Evolutionary conservation across 2,797 vertebrate species (phyloP).

Genomic region (Anguilla obscura): DNA sequence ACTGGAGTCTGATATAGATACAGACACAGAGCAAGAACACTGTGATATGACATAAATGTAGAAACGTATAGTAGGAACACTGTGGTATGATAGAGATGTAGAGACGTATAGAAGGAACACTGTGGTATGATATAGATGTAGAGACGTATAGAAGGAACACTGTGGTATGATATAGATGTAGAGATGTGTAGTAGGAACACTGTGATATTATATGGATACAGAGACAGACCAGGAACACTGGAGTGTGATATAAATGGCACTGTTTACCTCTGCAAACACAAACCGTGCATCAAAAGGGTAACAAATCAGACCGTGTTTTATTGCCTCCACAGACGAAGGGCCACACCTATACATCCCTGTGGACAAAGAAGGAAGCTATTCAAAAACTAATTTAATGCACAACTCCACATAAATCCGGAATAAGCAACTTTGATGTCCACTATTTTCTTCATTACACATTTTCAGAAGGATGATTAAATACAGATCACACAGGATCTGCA

Average conservation of each 20-base stretch:
- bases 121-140: neutral
- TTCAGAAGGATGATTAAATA: neutral
- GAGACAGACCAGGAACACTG: neutral
- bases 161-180: neutral
- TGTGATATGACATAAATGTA: neutral
- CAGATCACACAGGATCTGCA: neutral
- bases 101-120: neutral
- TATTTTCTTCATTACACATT: neutral
- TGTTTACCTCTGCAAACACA: slow-evolving; percentile 80
- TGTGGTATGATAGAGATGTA: neutral
- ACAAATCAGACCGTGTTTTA: slow-evolving; percentile 79
- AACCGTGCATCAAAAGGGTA: slow-evolving; percentile 81
- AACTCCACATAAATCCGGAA: neutral
- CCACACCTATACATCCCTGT: slow-evolving; percentile 84
- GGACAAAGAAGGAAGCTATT: neutral
- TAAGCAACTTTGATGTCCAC: neutral
- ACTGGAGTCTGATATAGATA: neutral
- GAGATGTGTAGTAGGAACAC: no score
- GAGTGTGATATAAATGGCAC: neutral
- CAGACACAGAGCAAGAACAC: neutral
- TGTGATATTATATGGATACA: neutral
- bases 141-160: neutral
- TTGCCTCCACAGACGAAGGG: slow-evolving; percentile 78
- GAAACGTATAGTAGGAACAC: neutral
- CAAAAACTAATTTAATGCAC: neutral